Percentiles rank a stretch among this genome's conserved stretches.
These are phyloP conservation scores for Tetropium fuscum DNA, from an alignment of 2,888 invertebrate species.

Conservation along the genomic window DNA sequence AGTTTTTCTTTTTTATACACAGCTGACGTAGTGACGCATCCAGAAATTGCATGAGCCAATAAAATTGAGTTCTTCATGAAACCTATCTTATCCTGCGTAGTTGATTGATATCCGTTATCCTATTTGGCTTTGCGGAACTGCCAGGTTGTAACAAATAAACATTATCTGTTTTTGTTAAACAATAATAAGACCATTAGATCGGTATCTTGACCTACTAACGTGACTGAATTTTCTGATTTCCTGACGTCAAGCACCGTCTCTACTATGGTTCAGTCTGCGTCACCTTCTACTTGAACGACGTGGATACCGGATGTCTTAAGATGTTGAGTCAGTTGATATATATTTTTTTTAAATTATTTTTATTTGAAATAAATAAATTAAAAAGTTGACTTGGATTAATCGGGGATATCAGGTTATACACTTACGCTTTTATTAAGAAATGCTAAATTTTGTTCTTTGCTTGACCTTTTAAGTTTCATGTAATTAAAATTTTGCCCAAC, in stretches of 20 bases:
- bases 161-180: background rate
- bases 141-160: background rate
- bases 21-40: background rate
- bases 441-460: too few relatives aligned
- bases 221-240: background rate
- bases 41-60: too few relatives aligned
- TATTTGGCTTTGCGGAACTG: background rate
- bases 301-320: background rate
- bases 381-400: background rate
- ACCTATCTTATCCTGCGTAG: too few relatives aligned
- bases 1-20: background rate
- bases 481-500: background rate
- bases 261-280: background rate
- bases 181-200: background rate
- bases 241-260: background rate
- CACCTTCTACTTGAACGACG: background rate
- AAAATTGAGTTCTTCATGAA: too few relatives aligned
- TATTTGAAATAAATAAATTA: background rate
- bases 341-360: background rate
- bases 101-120: background rate
- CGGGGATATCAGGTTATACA: background rate
- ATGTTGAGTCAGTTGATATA: background rate
- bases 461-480: background rate
- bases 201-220: background rate
- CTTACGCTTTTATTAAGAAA: too few relatives aligned